Base-by-base conservation (phyloP, 2,797 vertebrate species). In the Enoplosus armatus region DNA sequence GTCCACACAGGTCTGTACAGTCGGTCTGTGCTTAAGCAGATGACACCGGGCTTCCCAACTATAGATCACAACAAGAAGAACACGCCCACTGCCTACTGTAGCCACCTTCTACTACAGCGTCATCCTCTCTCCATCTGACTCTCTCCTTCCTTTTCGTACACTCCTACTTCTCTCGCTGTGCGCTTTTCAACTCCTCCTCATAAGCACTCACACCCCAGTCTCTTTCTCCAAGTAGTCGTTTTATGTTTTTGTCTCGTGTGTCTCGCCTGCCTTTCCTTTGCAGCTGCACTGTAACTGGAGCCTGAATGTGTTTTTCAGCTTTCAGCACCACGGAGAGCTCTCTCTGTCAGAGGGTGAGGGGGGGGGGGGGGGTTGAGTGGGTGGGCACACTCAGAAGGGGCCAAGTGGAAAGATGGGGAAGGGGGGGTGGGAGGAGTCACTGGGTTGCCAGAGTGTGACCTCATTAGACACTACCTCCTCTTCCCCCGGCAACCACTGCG, bases 1-100 rank as follows among this genome's bases (percentile, higher is more conserved):
- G 70, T 90, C 78, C 86, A 75, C 85, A 68, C 92, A 85, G 95
- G 94, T 96, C 94, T 93, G 80, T 95, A 92, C 90, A 90, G 89
- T 94, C 92, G 88, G 93, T 95, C 91, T 95, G 90, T 92, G 96
- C 95, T 94, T 95, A 94, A 95, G 95, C 92, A 94, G 97, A 97
- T 98, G 96, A 98, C 96, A 96, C 96, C 94, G 91, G 94, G 95
- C 96, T 96, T 95, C 94, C 95, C 94, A 95, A 95, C 88, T 86
- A 89, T 85, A 93, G 92, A 93, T 94, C 92, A 95, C 87, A 92
- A 95, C 93, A 97, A 97, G 96, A 96, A 97, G 96, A 96, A 95
- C 95, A 90, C 96, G 96, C 97, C 97, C 91, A 91, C 94, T 84
- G 85, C 87, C 88, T 84, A 82, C 89, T 88, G 87, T 87, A 85